Evolutionary conservation across 1,140 invertebrate genomes (phyloP).

Genomic region (Pygmarrhopalites habei): DNA sequence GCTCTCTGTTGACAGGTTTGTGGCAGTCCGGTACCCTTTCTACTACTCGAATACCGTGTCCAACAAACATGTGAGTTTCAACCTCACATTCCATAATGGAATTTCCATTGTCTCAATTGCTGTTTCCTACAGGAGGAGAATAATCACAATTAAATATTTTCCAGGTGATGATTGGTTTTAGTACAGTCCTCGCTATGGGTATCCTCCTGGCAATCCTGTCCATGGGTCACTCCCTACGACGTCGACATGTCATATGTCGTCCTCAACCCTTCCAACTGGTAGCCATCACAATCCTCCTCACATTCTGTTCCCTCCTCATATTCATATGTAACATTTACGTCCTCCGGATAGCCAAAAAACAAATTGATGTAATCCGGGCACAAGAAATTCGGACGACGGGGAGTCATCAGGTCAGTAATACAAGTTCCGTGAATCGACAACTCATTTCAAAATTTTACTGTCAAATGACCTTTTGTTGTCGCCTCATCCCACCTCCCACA

Average conservation of each 20-base stretch:
- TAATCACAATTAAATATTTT: too few relatives aligned
- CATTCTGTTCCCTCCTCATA: slow-evolving; percentile 36
- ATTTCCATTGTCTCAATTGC: too few relatives aligned
- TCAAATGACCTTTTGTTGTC: too few relatives aligned
- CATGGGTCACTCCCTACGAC: too few relatives aligned
- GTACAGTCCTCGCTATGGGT: slow-evolving; percentile 25
- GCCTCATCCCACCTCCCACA: too few relatives aligned
- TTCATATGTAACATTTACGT: slow-evolving; percentile 37
- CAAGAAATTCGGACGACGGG: too few relatives aligned
- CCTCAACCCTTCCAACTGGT: slow-evolving; percentile 34
- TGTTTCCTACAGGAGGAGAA: too few relatives aligned
- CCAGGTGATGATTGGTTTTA: slow-evolving; percentile 35
- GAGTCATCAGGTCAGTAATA: too few relatives aligned
- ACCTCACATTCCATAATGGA: background rate
- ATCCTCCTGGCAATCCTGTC: slow-evolving; percentile 24
- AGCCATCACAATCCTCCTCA: slow-evolving; percentile 31
- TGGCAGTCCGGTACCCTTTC: slow-evolving; percentile 37
- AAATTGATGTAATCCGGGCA: slow-evolving; percentile 36
- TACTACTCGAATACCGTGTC: slow-evolving; percentile 32
- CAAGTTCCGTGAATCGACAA: too few relatives aligned
- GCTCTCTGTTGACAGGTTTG: slow-evolving; percentile 34
- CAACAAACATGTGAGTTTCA: slow-evolving; percentile 32
- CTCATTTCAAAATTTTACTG: too few relatives aligned
- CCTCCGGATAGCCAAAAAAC: slow-evolving; percentile 34
- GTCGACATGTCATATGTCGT: slow-evolving; percentile 30